Conservation (phyloP, 2,888 invertebrate species). For the Pegoplata infirma region DNA sequence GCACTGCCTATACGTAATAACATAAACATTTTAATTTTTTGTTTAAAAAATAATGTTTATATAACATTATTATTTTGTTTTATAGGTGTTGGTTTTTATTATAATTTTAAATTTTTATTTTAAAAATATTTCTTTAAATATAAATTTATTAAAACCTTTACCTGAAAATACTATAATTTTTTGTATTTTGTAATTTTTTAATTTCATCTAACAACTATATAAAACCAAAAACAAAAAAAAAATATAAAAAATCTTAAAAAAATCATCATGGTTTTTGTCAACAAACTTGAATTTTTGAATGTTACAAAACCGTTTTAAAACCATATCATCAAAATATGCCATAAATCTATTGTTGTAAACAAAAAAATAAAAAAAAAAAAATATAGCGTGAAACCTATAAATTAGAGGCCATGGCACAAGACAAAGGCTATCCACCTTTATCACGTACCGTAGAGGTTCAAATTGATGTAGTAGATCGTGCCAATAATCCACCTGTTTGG, state of each 20-base stretch:
- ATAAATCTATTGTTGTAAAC: slow-evolving; percentile 19
- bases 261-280: slow-evolving; percentile 57
- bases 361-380: slow-evolving; percentile 64
- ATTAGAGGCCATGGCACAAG: slow-evolving; percentile 98
- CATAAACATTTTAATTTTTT: slow-evolving; percentile 17
- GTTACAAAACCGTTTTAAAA: slow-evolving; percentile 57
- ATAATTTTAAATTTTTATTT: slow-evolving; percentile 55
- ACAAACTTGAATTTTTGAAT: slow-evolving; percentile 64
- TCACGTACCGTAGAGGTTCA: slow-evolving; percentile 98
- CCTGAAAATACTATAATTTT: slow-evolving; percentile 49
- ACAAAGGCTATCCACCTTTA: slow-evolving; percentile 97
- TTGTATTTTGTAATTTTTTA: slow-evolving; percentile 63
- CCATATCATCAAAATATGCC: slow-evolving; percentile 20
- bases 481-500: slow-evolving; percentile 98
- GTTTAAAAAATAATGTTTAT: slow-evolving; percentile 6
- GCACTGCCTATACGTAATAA: slow-evolving; percentile 60
- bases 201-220: slow-evolving; percentile 58
- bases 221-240: slow-evolving; percentile 42
- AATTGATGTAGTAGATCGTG: slow-evolving; percentile 98
- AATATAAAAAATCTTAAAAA: slow-evolving; percentile 16
- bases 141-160: slow-evolving; percentile 33
- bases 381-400: slow-evolving; percentile 96
- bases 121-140: slow-evolving; percentile 46
- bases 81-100: slow-evolving; percentile 53
- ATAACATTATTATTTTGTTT: slow-evolving; percentile 17